These are phyloP conservation scores for Anhinga rufa DNA, from an alignment of 2,113 vertebrate species.

Conservation along the genomic window DNA sequence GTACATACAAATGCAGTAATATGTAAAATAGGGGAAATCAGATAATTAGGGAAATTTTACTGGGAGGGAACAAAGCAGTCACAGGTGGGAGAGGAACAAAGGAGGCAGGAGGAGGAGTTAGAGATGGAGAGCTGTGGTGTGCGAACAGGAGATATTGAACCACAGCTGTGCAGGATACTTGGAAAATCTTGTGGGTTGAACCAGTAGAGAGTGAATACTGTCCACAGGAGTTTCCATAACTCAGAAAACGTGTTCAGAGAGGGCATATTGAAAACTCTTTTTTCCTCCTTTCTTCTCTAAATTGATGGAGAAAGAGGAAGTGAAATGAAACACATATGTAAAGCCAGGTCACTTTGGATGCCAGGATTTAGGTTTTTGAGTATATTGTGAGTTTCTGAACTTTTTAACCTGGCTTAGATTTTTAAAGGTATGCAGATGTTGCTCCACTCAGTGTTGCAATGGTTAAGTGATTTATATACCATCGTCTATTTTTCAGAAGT, in stretches of 20 bases:
- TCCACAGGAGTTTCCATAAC: neutral
- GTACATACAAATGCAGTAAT: neutral
- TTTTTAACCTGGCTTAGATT: neutral
- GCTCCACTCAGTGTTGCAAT: neutral
- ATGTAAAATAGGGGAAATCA: neutral
- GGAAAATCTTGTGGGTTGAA: neutral
- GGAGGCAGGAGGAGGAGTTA: neutral
- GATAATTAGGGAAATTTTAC: neutral
- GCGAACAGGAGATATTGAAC: neutral
- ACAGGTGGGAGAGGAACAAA: neutral
- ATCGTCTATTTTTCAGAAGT: neutral
- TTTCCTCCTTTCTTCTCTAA: neutral
- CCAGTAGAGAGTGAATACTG: too few relatives aligned
- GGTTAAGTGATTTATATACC: neutral
- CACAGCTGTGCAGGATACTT: neutral
- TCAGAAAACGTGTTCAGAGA: neutral
- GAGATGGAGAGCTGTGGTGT: neutral
- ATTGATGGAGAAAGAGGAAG: neutral
- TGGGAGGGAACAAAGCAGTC: neutral
- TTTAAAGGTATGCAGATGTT: constrained; percentile 12
- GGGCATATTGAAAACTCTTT: too few relatives aligned
- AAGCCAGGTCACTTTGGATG: neutral
- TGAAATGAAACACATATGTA: neutral
- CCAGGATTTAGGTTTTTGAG: neutral
- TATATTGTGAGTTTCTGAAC: neutral